Conservation (phyloP, 1,140 invertebrate species). For the Meloidogyne floridensis region DNA sequence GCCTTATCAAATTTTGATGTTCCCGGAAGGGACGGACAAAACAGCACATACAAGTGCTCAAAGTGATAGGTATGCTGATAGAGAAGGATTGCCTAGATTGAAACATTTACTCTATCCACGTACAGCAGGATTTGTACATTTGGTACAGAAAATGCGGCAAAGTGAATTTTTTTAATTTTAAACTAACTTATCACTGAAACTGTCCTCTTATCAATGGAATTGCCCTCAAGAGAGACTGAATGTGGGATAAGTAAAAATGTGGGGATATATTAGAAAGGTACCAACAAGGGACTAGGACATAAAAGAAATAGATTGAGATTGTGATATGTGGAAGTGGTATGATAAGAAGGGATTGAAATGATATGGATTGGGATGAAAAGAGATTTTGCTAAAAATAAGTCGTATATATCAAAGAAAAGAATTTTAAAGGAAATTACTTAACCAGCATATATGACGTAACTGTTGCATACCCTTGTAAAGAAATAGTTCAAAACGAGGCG, state of each 20-base stretch:
- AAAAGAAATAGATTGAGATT: not conserved
- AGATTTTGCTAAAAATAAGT: no score
- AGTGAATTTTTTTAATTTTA: constrained; percentile 41
- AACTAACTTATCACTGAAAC: no score
- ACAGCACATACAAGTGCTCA: constrained; percentile 70
- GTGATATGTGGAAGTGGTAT: not conserved
- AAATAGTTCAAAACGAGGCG: constrained; percentile 68
- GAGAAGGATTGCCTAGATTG: constrained; percentile 52
- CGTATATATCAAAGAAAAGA: no score
- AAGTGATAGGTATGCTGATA: constrained; percentile 59
- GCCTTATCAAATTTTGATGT: constrained; percentile 75
- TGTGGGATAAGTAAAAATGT: no score
- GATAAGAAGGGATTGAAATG: not conserved
- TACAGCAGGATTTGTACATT: constrained; percentile 61
- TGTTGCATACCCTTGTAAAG: constrained; percentile 74
- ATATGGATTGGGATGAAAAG: no score
- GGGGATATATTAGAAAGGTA: not conserved
- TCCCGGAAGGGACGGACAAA: constrained; percentile 86
- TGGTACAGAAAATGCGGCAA: constrained; percentile 60
- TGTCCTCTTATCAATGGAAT: no score
- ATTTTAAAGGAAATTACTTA: constrained; percentile 70
- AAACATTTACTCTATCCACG: constrained; percentile 63
- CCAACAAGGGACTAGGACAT: not conserved
- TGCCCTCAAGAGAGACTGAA: no score
- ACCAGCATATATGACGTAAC: constrained; percentile 80